Evolutionary conservation across 2,888 invertebrate species (phyloP), one percentile per base, ranked within the genome.

Genomic region (Neoitamus cyanurus): DNA sequence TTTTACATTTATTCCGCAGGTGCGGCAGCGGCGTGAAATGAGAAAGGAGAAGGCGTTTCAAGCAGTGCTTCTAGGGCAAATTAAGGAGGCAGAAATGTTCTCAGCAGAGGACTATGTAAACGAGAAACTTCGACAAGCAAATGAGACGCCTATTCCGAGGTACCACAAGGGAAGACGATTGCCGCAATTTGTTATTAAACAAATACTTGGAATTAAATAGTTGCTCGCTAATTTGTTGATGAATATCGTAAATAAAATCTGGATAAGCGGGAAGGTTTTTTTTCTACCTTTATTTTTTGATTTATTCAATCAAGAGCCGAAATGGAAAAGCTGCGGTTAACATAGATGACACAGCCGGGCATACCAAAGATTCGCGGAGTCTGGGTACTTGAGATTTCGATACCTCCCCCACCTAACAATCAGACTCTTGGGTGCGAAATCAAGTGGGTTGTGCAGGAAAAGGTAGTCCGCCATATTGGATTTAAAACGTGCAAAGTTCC

Each of bases 31-130:
- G 25, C 93, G 96, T 82, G 95, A 95, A 88, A 92, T 95, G 89
- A 92, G 92, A 72, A 97, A 95, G 89, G 97, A 97, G 89, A 97
- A 95, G 88, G 92, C 90, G 4, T 97, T 97, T 91, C 95, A 97
- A 88, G 94, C 94, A 0, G 92, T 92, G 83, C 92, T 97, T 0
- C 91, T 96, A 84, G 92, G 93, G 0, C 93, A 95, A 89, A 93
- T 96, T 11, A 94, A 94, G 89, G 92, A 93, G 70, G 97, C 96
- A 0, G 94, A 96, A 86, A 92, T 93, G 83, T 97, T 97, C 90
- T 94, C 95, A 85, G 95, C 97, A 0, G 94, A 95, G 87, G 89
- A 93, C 78, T 96, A 95, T 89, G 96, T 97, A 0, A 90, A 92
- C 0, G 92, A 93, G 25, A 94, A 94, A 88, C 89, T 97, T 0